phyloP scores from a whole-genome alignment of 2,113 vertebrate species.

The Eudyptes chrysolophus region DNA sequence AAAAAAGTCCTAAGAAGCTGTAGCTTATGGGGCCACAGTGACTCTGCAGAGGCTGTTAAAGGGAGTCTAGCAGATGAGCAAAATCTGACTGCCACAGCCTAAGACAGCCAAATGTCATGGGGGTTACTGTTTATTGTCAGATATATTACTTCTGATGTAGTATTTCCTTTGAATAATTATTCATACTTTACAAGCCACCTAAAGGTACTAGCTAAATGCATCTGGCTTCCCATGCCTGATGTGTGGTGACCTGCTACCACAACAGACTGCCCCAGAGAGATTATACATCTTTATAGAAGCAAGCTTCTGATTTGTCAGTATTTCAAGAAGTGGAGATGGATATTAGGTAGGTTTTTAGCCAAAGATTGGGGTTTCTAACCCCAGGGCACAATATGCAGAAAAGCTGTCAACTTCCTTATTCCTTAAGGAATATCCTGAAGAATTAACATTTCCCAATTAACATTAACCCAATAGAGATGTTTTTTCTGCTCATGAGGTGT shows the following conservation, averaged over 20 bases:
- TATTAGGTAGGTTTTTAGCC: not conserved
- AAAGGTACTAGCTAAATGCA: not conserved
- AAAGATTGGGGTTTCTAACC: not conserved
- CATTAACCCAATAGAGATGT: not conserved
- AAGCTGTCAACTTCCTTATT: not conserved
- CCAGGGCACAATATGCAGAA: not conserved
- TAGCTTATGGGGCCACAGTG: not conserved
- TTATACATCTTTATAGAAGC: not conserved
- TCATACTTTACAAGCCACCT: not conserved
- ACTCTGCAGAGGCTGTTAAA: not conserved
- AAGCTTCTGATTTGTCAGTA: not conserved
- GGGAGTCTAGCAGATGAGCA: not conserved
- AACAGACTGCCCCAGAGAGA: not conserved
- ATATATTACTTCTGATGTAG: not conserved
- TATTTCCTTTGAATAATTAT: slow-evolving; percentile 29
- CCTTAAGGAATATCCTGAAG: not conserved
- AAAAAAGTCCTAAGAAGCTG: not conserved
- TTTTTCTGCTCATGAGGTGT: not conserved
- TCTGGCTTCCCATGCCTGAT: not conserved
- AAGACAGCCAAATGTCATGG: not conserved
- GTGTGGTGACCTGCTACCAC: not conserved
- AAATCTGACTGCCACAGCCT: not conserved
- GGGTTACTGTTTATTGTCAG: not conserved
- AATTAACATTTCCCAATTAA: not conserved
- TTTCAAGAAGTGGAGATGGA: not conserved